Conservation (phyloP, 2,888 invertebrate species). For the Brachylomia viminalis region DNA sequence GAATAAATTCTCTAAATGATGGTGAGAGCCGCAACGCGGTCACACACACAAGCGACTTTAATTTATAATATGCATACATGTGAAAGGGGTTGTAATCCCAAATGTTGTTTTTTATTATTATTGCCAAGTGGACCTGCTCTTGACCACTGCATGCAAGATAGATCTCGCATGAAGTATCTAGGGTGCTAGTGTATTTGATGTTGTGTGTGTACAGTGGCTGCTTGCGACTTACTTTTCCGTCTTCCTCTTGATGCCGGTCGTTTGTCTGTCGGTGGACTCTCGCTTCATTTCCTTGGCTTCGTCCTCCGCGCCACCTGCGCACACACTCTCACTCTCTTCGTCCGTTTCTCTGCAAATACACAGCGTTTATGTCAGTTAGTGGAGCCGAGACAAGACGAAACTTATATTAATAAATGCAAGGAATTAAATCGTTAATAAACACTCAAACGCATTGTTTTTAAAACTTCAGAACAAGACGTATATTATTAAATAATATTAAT, state of each 20-base stretch:
- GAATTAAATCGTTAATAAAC: background rate
- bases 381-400: background rate
- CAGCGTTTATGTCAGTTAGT: background rate
- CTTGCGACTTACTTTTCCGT: slow-evolving; percentile 83
- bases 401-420: background rate
- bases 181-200: background rate
- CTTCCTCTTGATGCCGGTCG: slow-evolving; percentile 82
- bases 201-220: background rate
- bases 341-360: slow-evolving; percentile 82
- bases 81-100: background rate
- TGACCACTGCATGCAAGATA: too few relatives aligned
- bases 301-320: slow-evolving; percentile 82
- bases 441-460: background rate
- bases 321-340: slow-evolving; percentile 87
- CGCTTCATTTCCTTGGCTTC: slow-evolving; percentile 82
- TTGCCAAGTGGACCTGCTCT: too few relatives aligned
- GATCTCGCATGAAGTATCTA: background rate
- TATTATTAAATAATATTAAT: too few relatives aligned
- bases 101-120: background rate
- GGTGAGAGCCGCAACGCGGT: too few relatives aligned
- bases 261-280: slow-evolving; percentile 81
- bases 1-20: too few relatives aligned
- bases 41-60: too few relatives aligned
- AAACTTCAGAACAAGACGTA: background rate
- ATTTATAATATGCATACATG: too few relatives aligned